Evolutionary conservation across 1,140 invertebrate species (phyloP), one percentile per base, ranked within the genome.

Genomic region (Trichonephila clavata): DNA sequence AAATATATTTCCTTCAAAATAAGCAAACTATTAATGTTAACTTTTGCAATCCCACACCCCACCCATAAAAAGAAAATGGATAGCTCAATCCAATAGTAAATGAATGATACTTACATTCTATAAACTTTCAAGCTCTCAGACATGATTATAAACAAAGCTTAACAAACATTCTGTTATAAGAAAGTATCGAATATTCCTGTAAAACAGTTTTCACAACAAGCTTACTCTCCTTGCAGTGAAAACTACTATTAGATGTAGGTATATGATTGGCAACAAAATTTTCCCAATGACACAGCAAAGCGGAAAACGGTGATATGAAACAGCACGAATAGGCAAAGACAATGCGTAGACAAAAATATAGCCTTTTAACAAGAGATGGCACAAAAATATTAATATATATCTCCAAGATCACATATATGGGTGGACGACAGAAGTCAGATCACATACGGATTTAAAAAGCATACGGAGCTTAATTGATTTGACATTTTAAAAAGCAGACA

Each of bases 51-150:
- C 32, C 32, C 32, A 1, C 32, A 39, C 32, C 32, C 32, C 32
- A 39, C 32, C 32, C 32, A 39, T 1, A 21, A 65, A 65, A 1
- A 65, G 20, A 0, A 8, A 65, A 65, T 65, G 3, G 24, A 65
- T 5, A 21, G 8, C 61, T 63, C 20, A 63, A 21, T 63, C n/a
- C 24, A 65, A 65, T 21, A 71, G 13, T 4, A 39, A 39, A 39
- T 39, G 32, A 71, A 27, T 4, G 18, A 88, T 94, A 94, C 94
- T 94, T 94, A 94, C 94, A 94, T 86, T 86, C 94, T 90, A 94
- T 94, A 94, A 65, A 93, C 94, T 91, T 94, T 94, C 63, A 94
- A 92, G 61, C 93, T 89, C 32, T 94, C 93, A 39, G 94, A 94
- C 94, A 94, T 94, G 84, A 59, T 92, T 63, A 80, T 77, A 89